These are phyloP conservation scores for Chirona hameri DNA, from an alignment of 2,888 invertebrate genomes.

Conservation along the genomic window DNA sequence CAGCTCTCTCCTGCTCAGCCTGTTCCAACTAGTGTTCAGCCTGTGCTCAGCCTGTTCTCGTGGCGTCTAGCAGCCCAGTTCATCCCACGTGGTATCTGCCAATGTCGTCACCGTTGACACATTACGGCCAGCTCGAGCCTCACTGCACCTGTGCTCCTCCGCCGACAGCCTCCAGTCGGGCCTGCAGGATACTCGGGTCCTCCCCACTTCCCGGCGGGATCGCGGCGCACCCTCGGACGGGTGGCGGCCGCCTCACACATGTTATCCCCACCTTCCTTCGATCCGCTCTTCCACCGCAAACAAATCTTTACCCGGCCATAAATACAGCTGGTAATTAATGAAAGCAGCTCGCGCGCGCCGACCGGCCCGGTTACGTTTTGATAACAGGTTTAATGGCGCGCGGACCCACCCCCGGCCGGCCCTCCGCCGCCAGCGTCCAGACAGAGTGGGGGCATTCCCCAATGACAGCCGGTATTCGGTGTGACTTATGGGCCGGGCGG, in stretches of 20 bases:
- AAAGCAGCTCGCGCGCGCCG: not conserved
- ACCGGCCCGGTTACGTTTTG: conserved; percentile 1
- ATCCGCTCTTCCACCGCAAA: conserved; percentile 4
- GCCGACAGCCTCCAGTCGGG: too few relatives aligned
- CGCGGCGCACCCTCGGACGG: too few relatives aligned
- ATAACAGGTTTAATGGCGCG: conserved; percentile 26
- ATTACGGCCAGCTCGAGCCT: too few relatives aligned
- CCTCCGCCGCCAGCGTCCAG: not conserved
- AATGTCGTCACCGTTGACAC: too few relatives aligned
- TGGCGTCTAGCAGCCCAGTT: too few relatives aligned
- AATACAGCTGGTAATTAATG: conserved; percentile 2
- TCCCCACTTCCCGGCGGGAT: too few relatives aligned
- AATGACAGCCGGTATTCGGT: conserved; percentile 2
- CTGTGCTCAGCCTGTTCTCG: too few relatives aligned
- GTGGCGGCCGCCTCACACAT: not conserved
- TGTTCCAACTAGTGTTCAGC: too few relatives aligned
- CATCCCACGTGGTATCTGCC: too few relatives aligned
- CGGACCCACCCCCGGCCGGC: conserved; percentile 11
- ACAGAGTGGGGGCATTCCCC: conserved; percentile 7
- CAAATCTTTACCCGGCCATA: conserved; percentile 12
- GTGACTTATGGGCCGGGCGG: conserved; percentile 1
- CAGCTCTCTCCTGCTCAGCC: too few relatives aligned
- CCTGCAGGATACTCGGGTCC: too few relatives aligned
- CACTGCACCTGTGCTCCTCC: too few relatives aligned
- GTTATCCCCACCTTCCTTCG: not conserved